A percentile compares a stretch with the other conserved stretches of the same genome.
Evolutionary conservation across 2,113 vertebrate species (phyloP).

Genomic region (Uria lomvia): DNA sequence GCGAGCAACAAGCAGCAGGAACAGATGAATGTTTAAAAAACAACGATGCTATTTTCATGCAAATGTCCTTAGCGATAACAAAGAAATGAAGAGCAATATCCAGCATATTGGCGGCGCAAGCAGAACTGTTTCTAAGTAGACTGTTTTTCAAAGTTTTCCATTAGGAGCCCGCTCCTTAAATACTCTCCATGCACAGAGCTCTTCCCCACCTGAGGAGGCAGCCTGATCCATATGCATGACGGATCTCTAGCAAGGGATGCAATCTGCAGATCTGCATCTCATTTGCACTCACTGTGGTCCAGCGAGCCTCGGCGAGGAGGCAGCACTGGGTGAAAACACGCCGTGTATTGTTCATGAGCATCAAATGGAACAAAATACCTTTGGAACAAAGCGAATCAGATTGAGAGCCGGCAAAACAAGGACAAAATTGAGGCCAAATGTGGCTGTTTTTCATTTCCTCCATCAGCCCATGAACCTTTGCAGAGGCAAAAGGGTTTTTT

Average conservation of each 20-base stretch:
- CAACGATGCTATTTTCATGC: not conserved
- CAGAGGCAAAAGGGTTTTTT: not conserved
- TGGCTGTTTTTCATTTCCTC: not conserved
- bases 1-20: not conserved
- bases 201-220: not conserved
- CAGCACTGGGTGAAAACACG: fast-evolving
- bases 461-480: not conserved
- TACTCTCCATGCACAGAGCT: not conserved
- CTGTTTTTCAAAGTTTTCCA: constrained; percentile 22
- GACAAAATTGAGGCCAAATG: not conserved
- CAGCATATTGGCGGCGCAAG: not conserved
- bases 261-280: not conserved
- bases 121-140: not conserved
- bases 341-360: not conserved
- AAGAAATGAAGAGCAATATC: not conserved
- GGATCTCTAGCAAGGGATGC: not conserved
- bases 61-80: not conserved
- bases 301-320: not conserved
- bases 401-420: not conserved
- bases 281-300: not conserved
- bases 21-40: not conserved
- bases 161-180: not conserved
- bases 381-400: not conserved
- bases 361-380: not conserved
- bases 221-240: not conserved